Conservation (phyloP, 1,140 invertebrate genomes). For the Tetraneura akinire region DNA sequence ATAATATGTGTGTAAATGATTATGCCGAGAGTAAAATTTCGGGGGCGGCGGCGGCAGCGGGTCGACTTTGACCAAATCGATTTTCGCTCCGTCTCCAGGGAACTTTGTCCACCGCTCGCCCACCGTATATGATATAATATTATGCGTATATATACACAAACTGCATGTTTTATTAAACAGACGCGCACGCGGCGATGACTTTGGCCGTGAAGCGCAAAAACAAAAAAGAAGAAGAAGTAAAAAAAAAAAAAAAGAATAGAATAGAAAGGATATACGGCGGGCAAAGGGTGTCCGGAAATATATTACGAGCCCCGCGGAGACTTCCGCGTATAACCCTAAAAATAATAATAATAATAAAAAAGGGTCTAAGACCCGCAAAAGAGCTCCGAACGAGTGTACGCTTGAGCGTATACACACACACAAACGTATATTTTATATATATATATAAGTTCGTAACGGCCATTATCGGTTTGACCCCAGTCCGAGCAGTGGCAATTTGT, state of each 20-base stretch:
- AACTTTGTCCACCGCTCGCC: neutral
- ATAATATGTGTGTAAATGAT: conserved; percentile 26
- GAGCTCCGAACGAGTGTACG: neutral
- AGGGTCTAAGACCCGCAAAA: conserved; percentile 1
- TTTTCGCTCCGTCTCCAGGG: conserved; percentile 37
- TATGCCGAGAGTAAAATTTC: conserved; percentile 21
- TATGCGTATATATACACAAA: neutral
- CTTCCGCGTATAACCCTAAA: conserved; percentile 37
- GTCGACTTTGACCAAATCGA: conserved; percentile 39
- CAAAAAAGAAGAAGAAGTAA: too few relatives aligned
- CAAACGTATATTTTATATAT: too few relatives aligned
- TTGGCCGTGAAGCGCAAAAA: neutral
- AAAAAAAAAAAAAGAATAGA: neutral
- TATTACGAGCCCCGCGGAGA: conserved; percentile 39
- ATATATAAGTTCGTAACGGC: conserved; percentile 7
- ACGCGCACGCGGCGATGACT: conserved; percentile 17
- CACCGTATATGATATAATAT: too few relatives aligned
- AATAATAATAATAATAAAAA: conserved; percentile 42
- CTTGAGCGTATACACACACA: neutral
- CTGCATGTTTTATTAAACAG: conserved; percentile 49
- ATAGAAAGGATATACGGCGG: neutral
- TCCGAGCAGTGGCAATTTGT: neutral
- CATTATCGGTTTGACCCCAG: conserved; percentile 43
- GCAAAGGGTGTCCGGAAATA: conserved; percentile 42
- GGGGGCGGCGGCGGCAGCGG: neutral